phyloP scores from a whole-genome alignment of 2,888 invertebrate genomes.

The Melieria omissa region DNA sequence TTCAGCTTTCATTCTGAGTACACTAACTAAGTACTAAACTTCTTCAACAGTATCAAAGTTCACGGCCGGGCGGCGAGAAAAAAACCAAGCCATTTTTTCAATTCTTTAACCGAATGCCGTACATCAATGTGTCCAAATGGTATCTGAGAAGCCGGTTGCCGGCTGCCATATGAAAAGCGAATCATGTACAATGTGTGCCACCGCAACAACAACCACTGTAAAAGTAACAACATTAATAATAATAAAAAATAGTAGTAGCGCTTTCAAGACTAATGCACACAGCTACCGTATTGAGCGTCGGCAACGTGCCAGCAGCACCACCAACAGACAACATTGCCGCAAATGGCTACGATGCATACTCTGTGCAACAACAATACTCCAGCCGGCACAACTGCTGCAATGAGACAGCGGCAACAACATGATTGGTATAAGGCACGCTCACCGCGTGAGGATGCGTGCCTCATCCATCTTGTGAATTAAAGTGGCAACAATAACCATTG shows the following conservation, averaged over 20 bases:
- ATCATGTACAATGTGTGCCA: slow-evolving; percentile 46
- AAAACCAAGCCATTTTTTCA: too few relatives aligned
- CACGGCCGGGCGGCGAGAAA: too few relatives aligned
- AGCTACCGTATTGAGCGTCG: slow-evolving; percentile 24
- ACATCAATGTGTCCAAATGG: neutral
- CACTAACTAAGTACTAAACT: too few relatives aligned
- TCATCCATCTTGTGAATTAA: slow-evolving; percentile 24
- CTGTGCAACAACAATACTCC: too few relatives aligned
- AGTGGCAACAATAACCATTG: slow-evolving; percentile 1
- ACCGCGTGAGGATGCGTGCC: slow-evolving; percentile 24
- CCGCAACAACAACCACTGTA: slow-evolving; percentile 35
- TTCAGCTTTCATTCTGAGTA: too few relatives aligned
- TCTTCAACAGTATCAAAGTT: too few relatives aligned
- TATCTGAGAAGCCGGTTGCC: neutral
- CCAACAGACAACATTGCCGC: neutral
- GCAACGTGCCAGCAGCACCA: slow-evolving; percentile 8
- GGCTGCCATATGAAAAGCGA: neutral
- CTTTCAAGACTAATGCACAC: neutral
- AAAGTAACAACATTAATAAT: slow-evolving; percentile 14
- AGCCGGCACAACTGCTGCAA: neutral
- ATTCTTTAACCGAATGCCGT: neutral
- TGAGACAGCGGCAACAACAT: slow-evolving; percentile 16
- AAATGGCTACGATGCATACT: neutral
- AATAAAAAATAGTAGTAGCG: neutral
- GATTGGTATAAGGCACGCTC: slow-evolving; percentile 29